Evolutionary conservation across 2,797 vertebrate genomes (phyloP), one percentile per base, ranked within the genome.

Genomic region (Peromyscus melanophrys): DNA sequence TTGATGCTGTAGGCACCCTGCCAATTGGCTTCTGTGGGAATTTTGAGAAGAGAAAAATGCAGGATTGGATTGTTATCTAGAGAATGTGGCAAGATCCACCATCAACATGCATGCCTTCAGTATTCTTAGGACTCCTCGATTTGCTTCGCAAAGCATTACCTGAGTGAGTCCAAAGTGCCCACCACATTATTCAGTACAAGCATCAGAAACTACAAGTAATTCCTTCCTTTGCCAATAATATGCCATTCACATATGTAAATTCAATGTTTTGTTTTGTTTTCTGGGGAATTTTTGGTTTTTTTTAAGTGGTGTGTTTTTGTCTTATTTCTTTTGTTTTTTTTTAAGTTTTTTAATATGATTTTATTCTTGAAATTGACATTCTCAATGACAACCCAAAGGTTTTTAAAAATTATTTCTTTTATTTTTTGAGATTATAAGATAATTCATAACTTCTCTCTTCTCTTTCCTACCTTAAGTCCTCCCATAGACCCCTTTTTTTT

Each of bases 151-250:
- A 76, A 84, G 9, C 46, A 76, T 37, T 59, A 88, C 6, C 8
- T 61, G 77, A 78, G 49, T 84, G 40, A 75, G 11, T 85, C 40
- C 49, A 55, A 89, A 92, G 14, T 43, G 59, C 16, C 65, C 27
- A 46, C 31, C 65, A 25, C 90, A 75, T 73, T 75, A 52, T 83
- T 81, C 80, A 94, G 87, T 49, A 93, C 57, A 80, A 86, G 16
- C 27, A 61, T 67, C 59, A 59, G 77, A 73, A 91, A 76, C 71
- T 65, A 80, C 57, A 90, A 83, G 69, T 65, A 49, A 85, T 92
- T 85, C 34, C 23, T 94, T 92, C 89, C 57, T 69, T 69, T 14
- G 34, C 65, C 67, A 91, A 49, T 89, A 96, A 80, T 77, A 71
- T 11, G 46, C 14, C 23, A 89, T 55, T 34, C 71, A 4, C 55